Evolutionary conservation across 2,797 vertebrate species (phyloP).

Genomic region (Harpagifer antarcticus): DNA sequence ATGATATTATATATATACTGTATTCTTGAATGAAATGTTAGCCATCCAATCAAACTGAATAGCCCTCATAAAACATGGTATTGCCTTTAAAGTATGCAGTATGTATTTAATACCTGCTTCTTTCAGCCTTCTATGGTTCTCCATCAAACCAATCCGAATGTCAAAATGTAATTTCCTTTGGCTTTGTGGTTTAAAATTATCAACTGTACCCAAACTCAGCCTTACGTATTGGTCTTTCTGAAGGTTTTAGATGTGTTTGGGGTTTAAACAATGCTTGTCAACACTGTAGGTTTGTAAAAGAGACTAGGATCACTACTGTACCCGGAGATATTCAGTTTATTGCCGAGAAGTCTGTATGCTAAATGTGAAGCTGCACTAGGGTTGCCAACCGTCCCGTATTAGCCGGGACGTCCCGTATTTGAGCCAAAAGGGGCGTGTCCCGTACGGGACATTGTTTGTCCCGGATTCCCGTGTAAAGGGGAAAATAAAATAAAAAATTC

Average conservation of each 20-base stretch:
- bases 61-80: not conserved
- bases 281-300: not conserved
- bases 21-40: not conserved
- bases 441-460: too few species aligned
- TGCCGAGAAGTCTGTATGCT: not conserved
- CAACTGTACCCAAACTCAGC: not conserved
- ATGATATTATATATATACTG: not conserved
- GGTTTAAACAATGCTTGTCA: not conserved
- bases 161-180: too few species aligned
- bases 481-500: too few species aligned
- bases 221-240: not conserved
- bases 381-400: too few species aligned
- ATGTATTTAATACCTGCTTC: not conserved
- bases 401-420: too few species aligned
- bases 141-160: not conserved
- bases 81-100: not conserved
- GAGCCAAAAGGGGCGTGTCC: too few species aligned
- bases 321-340: not conserved
- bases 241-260: not conserved
- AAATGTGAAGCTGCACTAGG: not conserved
- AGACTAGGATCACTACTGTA: not conserved
- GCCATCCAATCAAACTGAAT: not conserved
- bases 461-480: too few species aligned
- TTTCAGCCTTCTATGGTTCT: not conserved
- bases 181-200: not conserved